Evolutionary conservation across 2,888 invertebrate genomes (phyloP).

Genomic region (Himalopsyche kuldschensis): DNA sequence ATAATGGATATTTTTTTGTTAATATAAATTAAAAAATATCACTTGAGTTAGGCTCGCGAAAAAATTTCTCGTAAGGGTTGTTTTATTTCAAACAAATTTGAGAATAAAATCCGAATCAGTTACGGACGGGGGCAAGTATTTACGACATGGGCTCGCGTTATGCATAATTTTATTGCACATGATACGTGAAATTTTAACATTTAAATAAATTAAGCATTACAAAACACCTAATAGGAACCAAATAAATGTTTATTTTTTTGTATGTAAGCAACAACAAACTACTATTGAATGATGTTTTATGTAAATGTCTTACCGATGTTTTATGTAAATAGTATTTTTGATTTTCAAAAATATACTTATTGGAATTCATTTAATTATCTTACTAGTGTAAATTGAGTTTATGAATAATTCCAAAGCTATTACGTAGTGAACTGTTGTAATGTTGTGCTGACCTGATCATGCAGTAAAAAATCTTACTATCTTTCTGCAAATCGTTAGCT

Average conservation of each 20-base stretch:
- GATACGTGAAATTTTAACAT: not conserved
- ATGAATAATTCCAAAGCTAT: too few relatives aligned
- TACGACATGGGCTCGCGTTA: not conserved
- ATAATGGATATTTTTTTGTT: not conserved
- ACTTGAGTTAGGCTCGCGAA: conserved; percentile 1
- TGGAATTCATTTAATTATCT: too few relatives aligned
- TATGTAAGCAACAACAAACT: too few relatives aligned
- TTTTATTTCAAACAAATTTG: not conserved
- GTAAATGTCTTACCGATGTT: too few relatives aligned
- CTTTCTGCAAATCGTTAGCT: too few relatives aligned
- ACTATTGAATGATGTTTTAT: too few relatives aligned
- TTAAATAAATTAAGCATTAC: not conserved
- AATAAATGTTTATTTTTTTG: not conserved
- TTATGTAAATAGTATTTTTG: too few relatives aligned
- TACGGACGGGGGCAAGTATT: not conserved
- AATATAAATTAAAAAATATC: not conserved
- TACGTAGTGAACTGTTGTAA: too few relatives aligned
- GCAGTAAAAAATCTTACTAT: too few relatives aligned
- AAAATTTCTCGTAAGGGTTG: not conserved
- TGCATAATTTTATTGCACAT: not conserved
- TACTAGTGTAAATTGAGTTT: too few relatives aligned
- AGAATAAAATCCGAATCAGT: not conserved
- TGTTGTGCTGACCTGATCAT: too few relatives aligned
- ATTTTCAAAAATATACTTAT: too few relatives aligned
- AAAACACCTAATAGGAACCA: not conserved